A percentile compares a stretch with the other conserved stretches of the same genome.
Evolutionary conservation across 2,797 vertebrate species (phyloP).

Genomic region (Eidolon dupreanum): DNA sequence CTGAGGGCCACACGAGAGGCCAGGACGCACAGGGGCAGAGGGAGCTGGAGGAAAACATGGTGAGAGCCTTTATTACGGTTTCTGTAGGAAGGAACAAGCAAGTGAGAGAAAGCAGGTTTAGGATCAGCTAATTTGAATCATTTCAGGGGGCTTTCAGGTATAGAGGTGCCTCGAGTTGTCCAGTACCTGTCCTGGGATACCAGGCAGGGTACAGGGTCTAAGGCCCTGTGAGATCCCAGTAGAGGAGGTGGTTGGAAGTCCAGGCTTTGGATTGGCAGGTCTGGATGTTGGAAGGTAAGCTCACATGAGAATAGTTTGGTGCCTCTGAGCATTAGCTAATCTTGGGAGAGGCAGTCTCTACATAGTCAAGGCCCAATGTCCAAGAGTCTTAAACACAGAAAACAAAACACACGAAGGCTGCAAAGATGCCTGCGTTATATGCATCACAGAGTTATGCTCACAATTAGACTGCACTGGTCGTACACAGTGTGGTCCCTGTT

Average conservation of each 20-base stretch:
- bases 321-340: background rate
- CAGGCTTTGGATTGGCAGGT: background rate
- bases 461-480: background rate
- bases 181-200: no score
- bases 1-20: background rate
- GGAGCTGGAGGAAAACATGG: background rate
- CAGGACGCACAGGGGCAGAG: background rate
- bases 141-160: background rate
- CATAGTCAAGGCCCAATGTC: background rate
- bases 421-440: background rate
- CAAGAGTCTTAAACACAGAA: background rate
- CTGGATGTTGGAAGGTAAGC: no score
- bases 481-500: background rate
- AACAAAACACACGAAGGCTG: background rate
- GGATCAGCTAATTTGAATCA: background rate
- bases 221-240: background rate
- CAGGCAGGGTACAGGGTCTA: background rate
- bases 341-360: background rate
- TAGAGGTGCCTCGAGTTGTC: background rate
- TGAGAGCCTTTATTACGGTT: background rate
- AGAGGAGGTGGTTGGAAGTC: no score
- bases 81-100: background rate
- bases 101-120: background rate
- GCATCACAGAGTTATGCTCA: background rate
- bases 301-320: background rate